Conservation (phyloP, 2,888 invertebrate species). For the Smittia sp. region DNA sequence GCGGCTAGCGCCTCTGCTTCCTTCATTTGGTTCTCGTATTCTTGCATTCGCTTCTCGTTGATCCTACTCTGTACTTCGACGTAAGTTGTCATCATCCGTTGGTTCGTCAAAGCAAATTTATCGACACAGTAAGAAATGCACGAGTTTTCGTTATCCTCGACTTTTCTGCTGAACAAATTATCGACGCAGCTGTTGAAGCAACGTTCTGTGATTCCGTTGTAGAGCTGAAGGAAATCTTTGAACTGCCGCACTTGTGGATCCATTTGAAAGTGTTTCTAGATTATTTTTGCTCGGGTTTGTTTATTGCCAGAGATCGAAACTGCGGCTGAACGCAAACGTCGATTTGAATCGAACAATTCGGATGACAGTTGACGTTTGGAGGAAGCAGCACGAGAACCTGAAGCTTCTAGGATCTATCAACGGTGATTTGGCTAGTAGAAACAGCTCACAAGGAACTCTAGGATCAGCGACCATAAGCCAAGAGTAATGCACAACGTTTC, state of each 20-base stretch:
- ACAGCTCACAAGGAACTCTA: too few relatives aligned
- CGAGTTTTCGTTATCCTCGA: conserved; percentile 23
- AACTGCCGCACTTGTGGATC: conserved; percentile 37
- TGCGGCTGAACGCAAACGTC: too few relatives aligned
- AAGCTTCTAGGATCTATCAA: too few relatives aligned
- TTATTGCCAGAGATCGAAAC: too few relatives aligned
- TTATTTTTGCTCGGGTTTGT: too few relatives aligned
- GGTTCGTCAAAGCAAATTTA: conserved; percentile 35
- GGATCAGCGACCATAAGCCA: too few relatives aligned
- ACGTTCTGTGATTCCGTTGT: conserved; percentile 28
- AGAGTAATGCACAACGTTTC: too few relatives aligned
- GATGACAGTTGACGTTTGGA: too few relatives aligned
- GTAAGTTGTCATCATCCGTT: conserved; percentile 28
- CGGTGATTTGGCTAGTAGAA: too few relatives aligned
- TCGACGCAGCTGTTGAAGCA: conserved; percentile 32
- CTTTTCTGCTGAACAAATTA: conserved; percentile 16
- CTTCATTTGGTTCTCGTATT: conserved; percentile 17
- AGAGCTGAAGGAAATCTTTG: conserved; percentile 31
- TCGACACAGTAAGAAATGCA: conserved; percentile 23
- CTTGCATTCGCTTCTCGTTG: conserved; percentile 37
- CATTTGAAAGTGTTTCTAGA: too few relatives aligned
- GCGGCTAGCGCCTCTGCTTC: conserved; percentile 5
- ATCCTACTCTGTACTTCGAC: conserved; percentile 33
- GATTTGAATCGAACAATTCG: too few relatives aligned
- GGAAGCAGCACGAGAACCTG: too few relatives aligned